Evolutionary conservation across 2,113 vertebrate genomes (phyloP).

Genomic region (Puntigrus tetrazona): DNA sequence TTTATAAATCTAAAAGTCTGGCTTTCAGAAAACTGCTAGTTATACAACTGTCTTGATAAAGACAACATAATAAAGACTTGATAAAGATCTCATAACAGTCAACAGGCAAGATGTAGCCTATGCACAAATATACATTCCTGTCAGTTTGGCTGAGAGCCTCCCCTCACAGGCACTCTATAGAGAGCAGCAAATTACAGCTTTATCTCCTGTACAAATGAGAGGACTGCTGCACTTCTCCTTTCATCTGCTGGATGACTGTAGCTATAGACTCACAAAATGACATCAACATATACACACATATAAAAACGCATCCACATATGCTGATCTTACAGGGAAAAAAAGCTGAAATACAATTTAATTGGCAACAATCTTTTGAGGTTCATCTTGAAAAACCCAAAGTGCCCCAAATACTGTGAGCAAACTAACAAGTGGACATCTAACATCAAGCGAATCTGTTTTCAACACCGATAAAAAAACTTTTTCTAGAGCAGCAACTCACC

Average conservation of each 20-base stretch:
- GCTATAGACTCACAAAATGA: slow-evolving; percentile 8
- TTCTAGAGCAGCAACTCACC: background rate
- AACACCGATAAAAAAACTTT: background rate
- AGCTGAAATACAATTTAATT: background rate
- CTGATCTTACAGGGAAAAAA: background rate
- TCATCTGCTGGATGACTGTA: background rate
- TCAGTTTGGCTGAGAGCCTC: background rate
- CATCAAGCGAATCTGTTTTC: background rate
- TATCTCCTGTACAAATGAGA: background rate
- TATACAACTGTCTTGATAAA: background rate
- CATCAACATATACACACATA: background rate
- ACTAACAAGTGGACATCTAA: background rate
- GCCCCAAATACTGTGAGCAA: background rate
- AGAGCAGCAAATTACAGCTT: background rate
- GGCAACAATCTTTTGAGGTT: background rate
- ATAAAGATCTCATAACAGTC: background rate
- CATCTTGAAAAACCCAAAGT: background rate
- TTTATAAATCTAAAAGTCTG: background rate
- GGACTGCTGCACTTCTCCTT: background rate
- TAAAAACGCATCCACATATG: background rate
- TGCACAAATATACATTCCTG: background rate
- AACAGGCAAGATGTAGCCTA: background rate
- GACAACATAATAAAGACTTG: too few species aligned
- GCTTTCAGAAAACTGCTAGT: background rate
- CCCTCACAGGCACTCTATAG: background rate